phyloP scores from a whole-genome alignment of 2,113 vertebrate genomes.

The Crocuta crocuta region DNA sequence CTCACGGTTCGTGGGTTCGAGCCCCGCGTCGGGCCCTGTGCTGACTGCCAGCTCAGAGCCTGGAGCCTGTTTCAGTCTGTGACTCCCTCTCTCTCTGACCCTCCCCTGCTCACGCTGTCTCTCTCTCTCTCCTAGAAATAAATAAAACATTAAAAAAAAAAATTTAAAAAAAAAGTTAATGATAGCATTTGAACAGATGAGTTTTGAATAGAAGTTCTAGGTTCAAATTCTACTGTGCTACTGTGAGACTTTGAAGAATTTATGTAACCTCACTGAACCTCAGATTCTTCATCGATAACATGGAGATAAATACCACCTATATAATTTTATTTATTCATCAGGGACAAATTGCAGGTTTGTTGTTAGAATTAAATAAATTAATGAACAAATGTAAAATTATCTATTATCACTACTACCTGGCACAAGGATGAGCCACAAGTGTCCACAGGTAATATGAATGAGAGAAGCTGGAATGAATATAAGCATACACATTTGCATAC shows the following conservation, averaged over 20 bases:
- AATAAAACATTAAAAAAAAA: too few species aligned
- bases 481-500: not conserved
- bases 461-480: not conserved
- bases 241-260: not conserved
- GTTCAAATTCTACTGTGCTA: slow-evolving; percentile 53
- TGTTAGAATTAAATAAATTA: slow-evolving; percentile 52
- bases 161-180: not conserved
- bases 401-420: slow-evolving; percentile 1
- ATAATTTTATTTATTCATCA: slow-evolving; percentile 40
- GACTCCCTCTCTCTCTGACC: too few species aligned
- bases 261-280: not conserved
- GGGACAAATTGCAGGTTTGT: not conserved
- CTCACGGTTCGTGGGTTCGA: too few species aligned
- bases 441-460: not conserved
- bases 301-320: not conserved
- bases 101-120: too few species aligned
- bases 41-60: too few species aligned
- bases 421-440: slow-evolving; percentile 10
- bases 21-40: too few species aligned
- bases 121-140: too few species aligned
- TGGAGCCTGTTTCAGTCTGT: too few species aligned
- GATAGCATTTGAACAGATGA: slow-evolving; percentile 17
- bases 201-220: slow-evolving; percentile 12
- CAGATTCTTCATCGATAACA: slow-evolving; percentile 51
- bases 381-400: not conserved